phyloP scores from a whole-genome alignment of 2,113 vertebrate genomes.

The Promerops cafer region DNA sequence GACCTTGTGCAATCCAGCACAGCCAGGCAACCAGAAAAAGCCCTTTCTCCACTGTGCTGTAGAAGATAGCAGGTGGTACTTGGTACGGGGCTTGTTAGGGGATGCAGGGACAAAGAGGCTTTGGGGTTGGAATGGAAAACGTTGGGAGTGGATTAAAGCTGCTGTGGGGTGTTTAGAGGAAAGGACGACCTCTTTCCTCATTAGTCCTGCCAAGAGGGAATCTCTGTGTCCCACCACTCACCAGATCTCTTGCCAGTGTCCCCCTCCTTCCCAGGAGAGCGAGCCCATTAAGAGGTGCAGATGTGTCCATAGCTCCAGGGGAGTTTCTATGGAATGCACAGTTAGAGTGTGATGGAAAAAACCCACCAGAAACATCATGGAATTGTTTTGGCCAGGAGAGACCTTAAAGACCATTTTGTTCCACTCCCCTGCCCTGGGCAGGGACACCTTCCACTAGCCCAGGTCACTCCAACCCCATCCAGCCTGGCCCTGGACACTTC shows the following conservation, averaged over 20 bases:
- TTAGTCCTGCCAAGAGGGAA: no score
- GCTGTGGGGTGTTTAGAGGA: background rate
- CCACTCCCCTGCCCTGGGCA: background rate
- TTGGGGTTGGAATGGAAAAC: background rate
- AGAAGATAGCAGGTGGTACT: background rate
- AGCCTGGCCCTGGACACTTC: background rate
- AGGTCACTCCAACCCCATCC: accelerated
- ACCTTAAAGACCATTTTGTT: background rate
- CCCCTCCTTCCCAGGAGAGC: background rate
- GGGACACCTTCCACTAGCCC: accelerated
- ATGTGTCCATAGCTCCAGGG: accelerated
- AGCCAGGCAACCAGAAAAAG: background rate
- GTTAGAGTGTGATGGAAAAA: background rate
- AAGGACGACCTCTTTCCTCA: background rate
- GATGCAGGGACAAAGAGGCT: background rate
- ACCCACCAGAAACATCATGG: background rate
- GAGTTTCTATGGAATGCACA: background rate
- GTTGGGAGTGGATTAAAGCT: background rate
- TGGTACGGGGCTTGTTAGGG: background rate
- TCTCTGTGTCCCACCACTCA: background rate
- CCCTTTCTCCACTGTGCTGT: background rate
- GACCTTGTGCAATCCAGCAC: background rate
- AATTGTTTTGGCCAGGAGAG: background rate
- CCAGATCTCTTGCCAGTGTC: background rate
- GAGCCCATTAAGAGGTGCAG: background rate